These are phyloP conservation scores for Acridotheres tristis DNA, from an alignment of 2,797 vertebrate genomes.

Conservation along the genomic window DNA sequence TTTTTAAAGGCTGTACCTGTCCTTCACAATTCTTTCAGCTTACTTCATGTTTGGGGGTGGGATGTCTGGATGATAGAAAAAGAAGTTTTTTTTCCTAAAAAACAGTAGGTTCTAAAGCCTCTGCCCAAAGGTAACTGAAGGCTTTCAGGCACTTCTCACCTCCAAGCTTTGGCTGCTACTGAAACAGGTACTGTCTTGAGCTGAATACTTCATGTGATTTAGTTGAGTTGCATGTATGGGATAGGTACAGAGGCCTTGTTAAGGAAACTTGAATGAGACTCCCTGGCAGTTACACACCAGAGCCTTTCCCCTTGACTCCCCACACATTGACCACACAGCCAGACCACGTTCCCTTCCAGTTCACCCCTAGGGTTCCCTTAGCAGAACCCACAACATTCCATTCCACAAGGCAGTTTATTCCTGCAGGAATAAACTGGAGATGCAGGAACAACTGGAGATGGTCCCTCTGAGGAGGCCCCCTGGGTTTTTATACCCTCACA, in stretches of 20 bases:
- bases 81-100: no score
- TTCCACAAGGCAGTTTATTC: not conserved
- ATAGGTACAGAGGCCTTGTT: not conserved
- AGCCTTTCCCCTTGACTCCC: not conserved
- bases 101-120: not conserved
- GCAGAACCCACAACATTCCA: rapidly evolving
- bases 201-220: not conserved
- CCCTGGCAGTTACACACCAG: not conserved
- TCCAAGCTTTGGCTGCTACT: not conserved
- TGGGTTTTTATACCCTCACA: not conserved
- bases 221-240: not conserved
- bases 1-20: not conserved
- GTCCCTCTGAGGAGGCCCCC: not conserved
- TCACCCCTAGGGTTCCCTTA: not conserved
- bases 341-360: not conserved
- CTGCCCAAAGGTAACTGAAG: not conserved
- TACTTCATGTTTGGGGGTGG: not conserved
- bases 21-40: not conserved
- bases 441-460: not conserved
- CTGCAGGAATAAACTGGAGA: not conserved
- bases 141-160: not conserved
- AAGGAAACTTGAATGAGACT: not conserved
- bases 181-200: not conserved
- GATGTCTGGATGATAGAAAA: not conserved
- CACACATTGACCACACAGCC: not conserved